These are phyloP conservation scores for Aegithalos caudatus DNA, from an alignment of 2,113 vertebrate species.

Conservation along the genomic window DNA sequence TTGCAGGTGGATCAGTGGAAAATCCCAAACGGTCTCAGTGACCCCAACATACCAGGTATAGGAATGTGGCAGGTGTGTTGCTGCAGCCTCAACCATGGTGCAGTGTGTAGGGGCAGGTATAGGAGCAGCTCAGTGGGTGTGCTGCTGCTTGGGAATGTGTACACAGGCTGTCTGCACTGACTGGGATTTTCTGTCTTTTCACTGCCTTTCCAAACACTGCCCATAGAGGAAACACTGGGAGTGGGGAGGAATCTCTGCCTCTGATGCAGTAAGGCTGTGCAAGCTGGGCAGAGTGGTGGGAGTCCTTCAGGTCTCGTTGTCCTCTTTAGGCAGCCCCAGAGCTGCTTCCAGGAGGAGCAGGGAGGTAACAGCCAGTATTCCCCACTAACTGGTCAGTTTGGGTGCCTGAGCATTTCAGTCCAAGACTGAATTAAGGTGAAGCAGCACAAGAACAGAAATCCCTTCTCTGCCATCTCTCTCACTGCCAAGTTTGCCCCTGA, in stretches of 20 bases:
- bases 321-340: not conserved
- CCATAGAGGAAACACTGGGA: not conserved
- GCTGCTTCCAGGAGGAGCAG: not conserved
- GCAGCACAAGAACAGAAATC: not conserved
- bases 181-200: not conserved
- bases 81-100: not conserved
- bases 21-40: constrained; percentile 84
- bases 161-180: not conserved
- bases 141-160: not conserved
- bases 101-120: not conserved
- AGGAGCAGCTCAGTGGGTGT: not conserved
- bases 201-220: not conserved
- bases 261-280: not conserved
- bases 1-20: constrained; percentile 92
- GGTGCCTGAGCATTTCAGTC: not conserved
- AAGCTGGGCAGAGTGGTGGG: not conserved
- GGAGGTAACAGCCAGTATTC: not conserved
- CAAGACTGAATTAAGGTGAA: not conserved
- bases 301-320: not conserved
- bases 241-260: not conserved
- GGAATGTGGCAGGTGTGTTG: not conserved
- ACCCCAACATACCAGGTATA: constrained; percentile 87
- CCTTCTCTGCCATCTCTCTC: not conserved
- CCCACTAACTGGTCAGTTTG: not conserved
- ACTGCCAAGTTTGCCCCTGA: not conserved